Base-by-base conservation (phyloP, 2,797 vertebrate genomes). In the Gymnodraco acuticeps region DNA sequence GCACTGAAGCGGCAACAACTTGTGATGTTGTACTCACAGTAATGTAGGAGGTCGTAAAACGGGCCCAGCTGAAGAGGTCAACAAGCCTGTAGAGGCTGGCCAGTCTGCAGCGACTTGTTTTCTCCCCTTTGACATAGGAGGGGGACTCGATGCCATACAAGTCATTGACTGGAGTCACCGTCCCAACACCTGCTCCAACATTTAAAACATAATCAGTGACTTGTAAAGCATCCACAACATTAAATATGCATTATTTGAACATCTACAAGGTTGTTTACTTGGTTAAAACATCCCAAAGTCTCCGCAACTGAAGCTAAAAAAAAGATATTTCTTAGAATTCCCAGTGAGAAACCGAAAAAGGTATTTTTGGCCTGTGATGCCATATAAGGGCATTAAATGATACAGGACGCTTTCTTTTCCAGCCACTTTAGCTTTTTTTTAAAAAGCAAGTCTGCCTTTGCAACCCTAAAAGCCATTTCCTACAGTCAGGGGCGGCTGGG, bases 11-110 rank as follows among this genome's bases (percentile, higher is more conserved):
- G n/a, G 58, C 79, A 64, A 73, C 53, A 19, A 11, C 38, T 17
- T 17, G 20, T 61, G 75, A 77, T 75, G 88, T 70, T 78, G 77
- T 76, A 96, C 98, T 97, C 93, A 99, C 98, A 50, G 97, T 98
- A 88, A 97, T 96, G 80, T 97, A 98, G 55, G 97, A 95, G 84
- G 96, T 97, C 88, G 97, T 95, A 90, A 99, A 93, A 86, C 96
- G 96, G 80, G 96, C 96, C 97, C 97, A 98, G 87, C 96, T 96
- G 81, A 98, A 98, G 80, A 99, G 95, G 87, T 99, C 97, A 73
- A 95, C 91, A 38, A 99, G 89, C 76, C 98, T 95, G 87, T 98
- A 99, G 64, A 99, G 95, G 88, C 96, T 96, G 81, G 97, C 97
- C 77, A 99, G 95, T 83, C 96, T 98, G 93, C 97, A 99, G 67